A percentile compares a stretch with the other conserved stretches of the same genome.
Conservation (phyloP, 2,797 vertebrate species). For the Dendrocincla fuliginosa region DNA sequence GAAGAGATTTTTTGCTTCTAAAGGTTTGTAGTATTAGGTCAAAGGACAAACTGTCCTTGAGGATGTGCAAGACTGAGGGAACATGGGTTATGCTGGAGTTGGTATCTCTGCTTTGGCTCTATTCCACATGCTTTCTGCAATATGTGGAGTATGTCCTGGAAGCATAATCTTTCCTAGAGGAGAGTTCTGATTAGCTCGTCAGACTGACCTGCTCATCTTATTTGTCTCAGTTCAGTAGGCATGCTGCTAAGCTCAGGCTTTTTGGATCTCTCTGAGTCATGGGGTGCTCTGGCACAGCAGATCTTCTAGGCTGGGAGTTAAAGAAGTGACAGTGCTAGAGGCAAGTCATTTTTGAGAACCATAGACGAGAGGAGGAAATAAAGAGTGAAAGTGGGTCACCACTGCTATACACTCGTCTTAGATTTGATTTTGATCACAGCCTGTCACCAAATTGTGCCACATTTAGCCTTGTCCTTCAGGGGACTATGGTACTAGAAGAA, state of each 20-base stretch:
- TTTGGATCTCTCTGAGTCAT: constrained; percentile 71
- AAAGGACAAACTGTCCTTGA: constrained; percentile 66
- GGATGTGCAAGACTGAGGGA: constrained; percentile 30
- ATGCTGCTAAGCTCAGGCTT: constrained; percentile 72
- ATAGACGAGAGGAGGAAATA: constrained; percentile 29
- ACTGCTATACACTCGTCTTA: not conserved
- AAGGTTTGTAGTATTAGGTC: constrained; percentile 15
- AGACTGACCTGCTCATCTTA: constrained; percentile 76
- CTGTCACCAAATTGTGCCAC: not conserved
- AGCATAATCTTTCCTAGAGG: constrained; percentile 74
- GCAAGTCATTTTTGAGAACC: constrained; percentile 58
- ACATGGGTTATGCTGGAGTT: constrained; percentile 58
- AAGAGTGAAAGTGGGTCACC: constrained; percentile 58
- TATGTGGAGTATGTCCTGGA: constrained; percentile 73
- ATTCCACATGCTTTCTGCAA: constrained; percentile 68
- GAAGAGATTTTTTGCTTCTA: constrained; percentile 1
- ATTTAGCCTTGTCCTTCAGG: not conserved
- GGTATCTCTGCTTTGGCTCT: constrained; percentile 65
- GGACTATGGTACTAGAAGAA: not conserved
- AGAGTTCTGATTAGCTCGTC: constrained; percentile 76
- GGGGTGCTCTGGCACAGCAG: constrained; percentile 66
- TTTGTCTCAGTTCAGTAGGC: constrained; percentile 74
- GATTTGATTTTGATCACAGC: constrained; percentile 28
- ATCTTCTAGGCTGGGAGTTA: constrained; percentile 64
- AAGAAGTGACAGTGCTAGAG: constrained; percentile 59